A percentile compares a stretch with the other conserved stretches of the same genome.
phyloP scores from a whole-genome alignment of 2,888 invertebrate genomes.

The Phortica magna region DNA sequence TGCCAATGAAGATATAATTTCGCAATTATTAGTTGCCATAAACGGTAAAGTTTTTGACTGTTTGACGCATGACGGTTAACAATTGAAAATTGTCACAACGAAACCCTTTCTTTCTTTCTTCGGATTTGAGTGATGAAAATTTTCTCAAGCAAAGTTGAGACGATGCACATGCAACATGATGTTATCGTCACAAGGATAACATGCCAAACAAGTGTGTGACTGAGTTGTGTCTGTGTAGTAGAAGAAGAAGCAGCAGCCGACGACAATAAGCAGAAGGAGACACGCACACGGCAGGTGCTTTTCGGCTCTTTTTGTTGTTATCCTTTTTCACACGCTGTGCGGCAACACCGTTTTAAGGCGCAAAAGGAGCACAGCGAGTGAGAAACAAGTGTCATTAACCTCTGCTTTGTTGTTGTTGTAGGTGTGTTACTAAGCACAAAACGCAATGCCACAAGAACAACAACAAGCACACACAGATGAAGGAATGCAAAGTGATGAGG shows the following conservation, averaged over 20 bases:
- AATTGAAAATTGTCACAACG: conserved; percentile 23
- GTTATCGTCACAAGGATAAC: conserved; percentile 19
- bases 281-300: conserved; percentile 25
- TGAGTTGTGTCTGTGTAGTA: background rate
- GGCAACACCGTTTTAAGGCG: conserved; percentile 2
- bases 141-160: background rate
- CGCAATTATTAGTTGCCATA: background rate
- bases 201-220: conserved; percentile 15
- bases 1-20: conserved; percentile 5
- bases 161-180: background rate
- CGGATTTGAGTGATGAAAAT: background rate
- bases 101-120: background rate
- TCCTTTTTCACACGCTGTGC: conserved; percentile 24
- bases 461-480: background rate
- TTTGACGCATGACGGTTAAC: background rate
- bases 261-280: background rate
- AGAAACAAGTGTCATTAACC: conserved; percentile 59
- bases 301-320: conserved; percentile 9
- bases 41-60: conserved; percentile 29
- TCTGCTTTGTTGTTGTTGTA: conserved; percentile 37
- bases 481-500: too few species aligned
- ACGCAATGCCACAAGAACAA: background rate
- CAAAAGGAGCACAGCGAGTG: conserved; percentile 20
- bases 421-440: background rate
- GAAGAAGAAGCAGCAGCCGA: background rate